These are phyloP conservation scores for Muscina levida DNA, from an alignment of 2,888 invertebrate species.

Conservation along the genomic window DNA sequence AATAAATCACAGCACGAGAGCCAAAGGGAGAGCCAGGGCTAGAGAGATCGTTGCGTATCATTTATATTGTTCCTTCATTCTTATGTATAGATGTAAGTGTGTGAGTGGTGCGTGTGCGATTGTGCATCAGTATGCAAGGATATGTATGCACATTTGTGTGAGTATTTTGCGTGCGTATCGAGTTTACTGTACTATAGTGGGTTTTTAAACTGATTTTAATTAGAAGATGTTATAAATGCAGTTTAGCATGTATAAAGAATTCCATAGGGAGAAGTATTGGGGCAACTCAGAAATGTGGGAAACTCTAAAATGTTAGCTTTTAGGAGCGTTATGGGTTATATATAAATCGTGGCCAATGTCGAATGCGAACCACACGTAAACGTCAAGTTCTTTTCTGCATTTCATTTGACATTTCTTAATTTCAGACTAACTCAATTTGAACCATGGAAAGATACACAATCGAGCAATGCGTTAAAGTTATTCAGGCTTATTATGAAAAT, in stretches of 20 bases:
- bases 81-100: not conserved
- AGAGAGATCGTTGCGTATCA: constrained; percentile 31
- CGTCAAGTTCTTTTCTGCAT: no score
- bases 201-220: constrained; percentile 76
- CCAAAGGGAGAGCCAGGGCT: not conserved
- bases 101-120: not conserved
- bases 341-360: no score
- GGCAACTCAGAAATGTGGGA: not conserved
- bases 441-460: no score
- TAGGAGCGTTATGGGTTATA: no score
- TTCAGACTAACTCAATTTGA: no score
- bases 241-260: constrained; percentile 19
- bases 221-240: constrained; percentile 71
- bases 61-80: constrained; percentile 22
- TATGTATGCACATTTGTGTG: not conserved
- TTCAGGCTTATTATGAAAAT: no score
- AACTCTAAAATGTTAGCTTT: no score
- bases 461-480: no score
- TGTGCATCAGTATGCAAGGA: no score
- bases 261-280: constrained; percentile 23
- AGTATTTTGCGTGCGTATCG: not conserved
- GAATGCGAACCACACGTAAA: no score
- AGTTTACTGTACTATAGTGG: constrained; percentile 38
- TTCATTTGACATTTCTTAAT: no score
- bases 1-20: constrained; percentile 74